Conservation (phyloP, 2,888 invertebrate species). For the Cantharis rufa region DNA sequence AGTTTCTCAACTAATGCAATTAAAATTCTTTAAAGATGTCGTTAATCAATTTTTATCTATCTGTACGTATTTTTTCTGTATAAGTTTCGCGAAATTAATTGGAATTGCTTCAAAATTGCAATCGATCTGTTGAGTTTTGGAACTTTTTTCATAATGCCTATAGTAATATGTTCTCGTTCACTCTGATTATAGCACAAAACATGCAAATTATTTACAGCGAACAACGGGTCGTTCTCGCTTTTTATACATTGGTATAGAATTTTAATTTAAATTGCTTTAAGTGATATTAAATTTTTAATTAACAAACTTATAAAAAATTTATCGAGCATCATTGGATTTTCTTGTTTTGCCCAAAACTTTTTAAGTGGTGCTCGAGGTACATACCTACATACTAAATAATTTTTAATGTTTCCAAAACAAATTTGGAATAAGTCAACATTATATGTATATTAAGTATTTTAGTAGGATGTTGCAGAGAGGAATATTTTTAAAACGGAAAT, state of each 20-base stretch:
- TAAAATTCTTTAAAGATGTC: slow-evolving; percentile 29
- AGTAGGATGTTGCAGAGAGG: slow-evolving; percentile 33
- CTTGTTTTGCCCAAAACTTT: neutral
- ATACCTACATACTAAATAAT: neutral
- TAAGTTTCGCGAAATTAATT: slow-evolving; percentile 8
- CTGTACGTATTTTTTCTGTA: slow-evolving; percentile 8
- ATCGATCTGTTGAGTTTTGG: neutral
- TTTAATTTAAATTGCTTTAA: neutral
- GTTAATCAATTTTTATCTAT: slow-evolving; percentile 31
- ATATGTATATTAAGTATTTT: neutral
- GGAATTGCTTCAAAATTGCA: neutral
- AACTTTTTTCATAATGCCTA: neutral
- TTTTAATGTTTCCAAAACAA: neutral
- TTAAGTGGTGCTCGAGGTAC: neutral
- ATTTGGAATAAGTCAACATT: neutral
- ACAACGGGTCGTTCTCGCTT: neutral
- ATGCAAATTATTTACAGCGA: neutral
- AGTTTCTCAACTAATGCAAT: slow-evolving; percentile 22
- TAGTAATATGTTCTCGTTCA: neutral
- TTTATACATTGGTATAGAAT: neutral
- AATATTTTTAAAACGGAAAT: slow-evolving; percentile 41
- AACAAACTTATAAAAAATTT: neutral
- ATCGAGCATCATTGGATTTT: neutral
- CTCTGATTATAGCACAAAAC: neutral
- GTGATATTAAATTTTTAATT: neutral